A percentile compares a stretch with the other conserved stretches of the same genome.
These are phyloP conservation scores for Lindbergichthys nudifrons DNA, from an alignment of 2,797 vertebrate species.

Conservation along the genomic window DNA sequence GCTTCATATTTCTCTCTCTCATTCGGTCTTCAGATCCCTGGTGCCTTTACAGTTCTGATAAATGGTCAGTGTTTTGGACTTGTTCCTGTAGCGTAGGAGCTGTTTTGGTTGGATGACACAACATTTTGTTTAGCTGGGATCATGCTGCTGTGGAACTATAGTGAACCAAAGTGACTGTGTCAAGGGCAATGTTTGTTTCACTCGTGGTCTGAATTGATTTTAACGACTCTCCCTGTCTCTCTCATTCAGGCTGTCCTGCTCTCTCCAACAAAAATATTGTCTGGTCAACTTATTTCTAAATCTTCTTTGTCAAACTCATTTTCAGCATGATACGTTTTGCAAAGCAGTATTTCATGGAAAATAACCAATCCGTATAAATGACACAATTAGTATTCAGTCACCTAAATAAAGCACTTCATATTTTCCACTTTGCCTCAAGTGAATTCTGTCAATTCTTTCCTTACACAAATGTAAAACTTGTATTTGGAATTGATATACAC, in stretches of 20 bases:
- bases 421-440: background rate
- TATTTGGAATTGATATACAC: constrained; percentile 2
- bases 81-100: background rate
- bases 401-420: background rate
- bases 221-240: constrained; percentile 62
- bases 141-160: constrained; percentile 42
- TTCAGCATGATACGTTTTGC: too few species aligned
- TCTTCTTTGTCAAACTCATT: too few species aligned
- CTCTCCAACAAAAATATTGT: background rate
- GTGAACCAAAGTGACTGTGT: constrained; percentile 60
- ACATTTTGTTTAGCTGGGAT: constrained; percentile 18
- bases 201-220: constrained; percentile 76
- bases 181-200: constrained; percentile 74
- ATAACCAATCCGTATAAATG: background rate
- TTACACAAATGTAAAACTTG: background rate
- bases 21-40: background rate
- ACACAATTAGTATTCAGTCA: background rate
- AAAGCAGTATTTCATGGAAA: too few species aligned
- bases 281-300: too few species aligned
- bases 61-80: background rate
- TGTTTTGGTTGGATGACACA: background rate
- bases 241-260: constrained; percentile 42
- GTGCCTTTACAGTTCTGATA: background rate
- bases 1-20: constrained; percentile 6
- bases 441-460: background rate